Evolutionary conservation across 2,888 invertebrate species (phyloP), one percentile per base, ranked within the genome.

Genomic region (Tetranychus piercei): DNA sequence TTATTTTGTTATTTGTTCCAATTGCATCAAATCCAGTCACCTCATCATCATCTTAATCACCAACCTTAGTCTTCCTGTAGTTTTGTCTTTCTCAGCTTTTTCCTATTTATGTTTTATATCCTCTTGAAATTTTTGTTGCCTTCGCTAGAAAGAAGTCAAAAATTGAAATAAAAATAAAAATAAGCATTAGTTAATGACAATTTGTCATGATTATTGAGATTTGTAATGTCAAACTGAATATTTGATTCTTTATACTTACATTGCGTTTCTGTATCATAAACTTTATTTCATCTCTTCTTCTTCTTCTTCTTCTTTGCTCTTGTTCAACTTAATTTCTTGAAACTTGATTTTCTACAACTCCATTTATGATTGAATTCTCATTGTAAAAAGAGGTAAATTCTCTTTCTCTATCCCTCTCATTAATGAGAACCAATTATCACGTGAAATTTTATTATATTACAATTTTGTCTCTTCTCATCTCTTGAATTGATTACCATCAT

Each of bases 341-440:
- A 69, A 69, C 22, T 22, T 65, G 66, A 34, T 34, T 69, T 69
- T 23, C 69, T 69, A 15, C 9, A 9, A 69, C n/a, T 69, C 34
- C 9, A 11, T 69, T 69, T 69, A 23, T 69, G 34, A 69, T 69
- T 69, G 69, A 69, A n/a, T 69, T 69, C 22, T 23, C 69, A 55
- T 55, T 55, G 55, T 55, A 55, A 55, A 55, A 15, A 15, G 15
- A 55, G 9, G 55, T 9, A 15, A 55, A 34, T 5, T 34, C 34
- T 34, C 4, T 34, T 34, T 34, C 34, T n/a, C n/a, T n/a, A n/a
- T n/a, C n/a, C n/a, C n/a, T n/a, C n/a, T 34, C 34, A 34, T 34
- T 34, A 34, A 34, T 34, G 34, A 34, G 34, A 5, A 34, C 34
- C 34, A 34, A 34, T 34, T 34, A 34, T 34, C 34, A 34, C 34